Evolutionary conservation across 2,113 vertebrate genomes (phyloP).

Genomic region (Ammodytes marinus): DNA sequence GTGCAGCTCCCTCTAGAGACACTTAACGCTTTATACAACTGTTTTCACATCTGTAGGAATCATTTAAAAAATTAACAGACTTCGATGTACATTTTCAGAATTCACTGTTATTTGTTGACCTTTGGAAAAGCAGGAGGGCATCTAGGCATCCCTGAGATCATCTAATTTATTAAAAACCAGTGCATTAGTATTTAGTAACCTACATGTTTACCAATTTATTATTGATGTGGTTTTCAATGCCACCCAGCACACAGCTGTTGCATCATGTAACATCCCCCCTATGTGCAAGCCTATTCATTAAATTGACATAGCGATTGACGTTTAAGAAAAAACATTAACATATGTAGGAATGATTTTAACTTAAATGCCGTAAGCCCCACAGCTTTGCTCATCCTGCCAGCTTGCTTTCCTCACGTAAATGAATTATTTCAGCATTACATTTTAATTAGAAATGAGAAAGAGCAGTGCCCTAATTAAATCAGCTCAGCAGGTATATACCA

Average conservation of each 20-base stretch:
- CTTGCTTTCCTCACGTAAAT: constrained; percentile 45
- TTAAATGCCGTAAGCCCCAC: neutral
- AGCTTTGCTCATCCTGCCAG: constrained; percentile 24
- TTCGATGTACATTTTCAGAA: too few species aligned
- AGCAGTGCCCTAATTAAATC: constrained; percentile 61
- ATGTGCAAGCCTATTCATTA: too few species aligned
- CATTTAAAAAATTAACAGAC: too few species aligned
- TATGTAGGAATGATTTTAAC: neutral
- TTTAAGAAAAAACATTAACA: too few species aligned
- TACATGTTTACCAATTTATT: neutral
- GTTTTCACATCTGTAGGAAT: too few species aligned
- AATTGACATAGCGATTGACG: too few species aligned
- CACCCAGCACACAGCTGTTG: neutral
- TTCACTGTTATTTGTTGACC: neutral
- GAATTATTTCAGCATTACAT: constrained; percentile 46
- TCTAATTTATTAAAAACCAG: constrained; percentile 2
- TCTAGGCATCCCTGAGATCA: neutral
- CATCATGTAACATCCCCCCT: neutral
- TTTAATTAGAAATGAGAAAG: constrained; percentile 66
- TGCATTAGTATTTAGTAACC: neutral
- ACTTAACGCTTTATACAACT: too few species aligned
- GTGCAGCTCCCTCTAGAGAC: too few species aligned
- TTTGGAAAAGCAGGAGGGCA: neutral
- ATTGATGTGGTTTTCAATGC: neutral
- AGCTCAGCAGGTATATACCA: constrained; percentile 33